These are phyloP conservation scores for Amaurobius ferox DNA, from an alignment of 2,888 invertebrate genomes.

Conservation along the genomic window DNA sequence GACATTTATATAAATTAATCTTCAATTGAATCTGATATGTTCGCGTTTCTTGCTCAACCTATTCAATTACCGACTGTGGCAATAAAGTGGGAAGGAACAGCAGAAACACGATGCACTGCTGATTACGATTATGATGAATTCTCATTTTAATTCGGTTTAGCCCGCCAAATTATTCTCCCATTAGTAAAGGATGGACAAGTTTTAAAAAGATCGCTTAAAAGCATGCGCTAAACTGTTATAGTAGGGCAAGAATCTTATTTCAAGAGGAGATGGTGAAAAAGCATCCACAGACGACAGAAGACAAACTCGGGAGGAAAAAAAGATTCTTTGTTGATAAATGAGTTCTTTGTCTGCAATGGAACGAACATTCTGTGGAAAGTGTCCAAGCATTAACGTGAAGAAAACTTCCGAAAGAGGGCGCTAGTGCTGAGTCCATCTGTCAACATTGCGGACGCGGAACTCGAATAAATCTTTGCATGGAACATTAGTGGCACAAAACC, in stretches of 20 bases:
- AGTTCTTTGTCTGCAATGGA: constrained; percentile 41
- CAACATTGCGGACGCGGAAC: constrained; percentile 68
- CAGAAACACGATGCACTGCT: neutral
- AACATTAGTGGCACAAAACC: constrained; percentile 61
- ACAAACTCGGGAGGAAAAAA: neutral
- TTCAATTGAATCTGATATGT: neutral
- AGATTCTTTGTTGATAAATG: constrained; percentile 53
- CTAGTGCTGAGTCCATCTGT: constrained; percentile 40
- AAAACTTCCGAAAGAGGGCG: constrained; percentile 54
- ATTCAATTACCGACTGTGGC: neutral
- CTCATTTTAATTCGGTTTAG: neutral
- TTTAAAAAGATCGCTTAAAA: neutral
- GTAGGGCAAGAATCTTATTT: constrained; percentile 37
- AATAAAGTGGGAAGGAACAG: neutral
- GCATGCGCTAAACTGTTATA: constrained; percentile 1
- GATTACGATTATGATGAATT: constrained; percentile 8
- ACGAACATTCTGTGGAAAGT: constrained; percentile 65
- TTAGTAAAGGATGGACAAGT: too few species aligned
- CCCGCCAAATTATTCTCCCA: neutral
- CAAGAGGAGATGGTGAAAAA: constrained; percentile 6
- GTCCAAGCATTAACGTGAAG: constrained; percentile 66
- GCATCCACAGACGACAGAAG: neutral
- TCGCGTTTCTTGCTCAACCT: neutral
- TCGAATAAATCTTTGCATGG: constrained; percentile 59
- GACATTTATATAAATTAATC: neutral